These are phyloP conservation scores for Noctua fimbriata DNA, from an alignment of 2,888 invertebrate genomes.

Conservation along the genomic window DNA sequence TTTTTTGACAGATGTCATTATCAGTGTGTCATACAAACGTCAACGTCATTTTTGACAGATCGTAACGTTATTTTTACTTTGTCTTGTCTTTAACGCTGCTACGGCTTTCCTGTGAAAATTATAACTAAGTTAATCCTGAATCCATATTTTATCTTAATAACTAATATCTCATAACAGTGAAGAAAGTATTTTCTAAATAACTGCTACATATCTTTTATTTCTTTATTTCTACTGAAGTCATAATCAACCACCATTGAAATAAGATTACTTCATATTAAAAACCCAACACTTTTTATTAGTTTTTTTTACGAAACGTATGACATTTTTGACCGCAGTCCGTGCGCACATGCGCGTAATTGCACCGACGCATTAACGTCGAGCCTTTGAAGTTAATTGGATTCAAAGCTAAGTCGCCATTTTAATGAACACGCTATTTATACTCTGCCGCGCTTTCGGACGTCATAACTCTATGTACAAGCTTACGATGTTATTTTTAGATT, in stretches of 20 bases:
- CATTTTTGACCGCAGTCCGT: constrained; percentile 49
- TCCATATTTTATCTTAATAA: not conserved
- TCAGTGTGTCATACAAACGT: not conserved
- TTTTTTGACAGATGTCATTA: not conserved
- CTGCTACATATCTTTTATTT: not conserved
- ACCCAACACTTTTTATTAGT: not conserved
- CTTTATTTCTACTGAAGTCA: not conserved
- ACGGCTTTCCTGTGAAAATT: not conserved
- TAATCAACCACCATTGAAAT: not conserved
- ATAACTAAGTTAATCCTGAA: not conserved
- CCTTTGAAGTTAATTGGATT: constrained; percentile 83
- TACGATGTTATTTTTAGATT: constrained; percentile 33
- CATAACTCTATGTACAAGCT: constrained; percentile 22
- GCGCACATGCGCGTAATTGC: constrained; percentile 72
- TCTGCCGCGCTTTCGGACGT: constrained; percentile 15
- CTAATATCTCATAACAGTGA: not conserved
- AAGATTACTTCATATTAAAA: constrained; percentile 1
- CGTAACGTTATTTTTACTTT: not conserved
- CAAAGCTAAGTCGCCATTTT: constrained; percentile 65
- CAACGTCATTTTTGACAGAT: constrained; percentile 4
- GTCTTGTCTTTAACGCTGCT: not conserved
- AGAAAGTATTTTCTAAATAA: not conserved
- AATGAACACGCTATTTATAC: constrained; percentile 64
- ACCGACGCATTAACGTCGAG: constrained; percentile 76
- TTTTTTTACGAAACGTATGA: constrained; percentile 25